Conservation (phyloP, 2,113 vertebrate species). For the Tragelaphus buxtoni region DNA sequence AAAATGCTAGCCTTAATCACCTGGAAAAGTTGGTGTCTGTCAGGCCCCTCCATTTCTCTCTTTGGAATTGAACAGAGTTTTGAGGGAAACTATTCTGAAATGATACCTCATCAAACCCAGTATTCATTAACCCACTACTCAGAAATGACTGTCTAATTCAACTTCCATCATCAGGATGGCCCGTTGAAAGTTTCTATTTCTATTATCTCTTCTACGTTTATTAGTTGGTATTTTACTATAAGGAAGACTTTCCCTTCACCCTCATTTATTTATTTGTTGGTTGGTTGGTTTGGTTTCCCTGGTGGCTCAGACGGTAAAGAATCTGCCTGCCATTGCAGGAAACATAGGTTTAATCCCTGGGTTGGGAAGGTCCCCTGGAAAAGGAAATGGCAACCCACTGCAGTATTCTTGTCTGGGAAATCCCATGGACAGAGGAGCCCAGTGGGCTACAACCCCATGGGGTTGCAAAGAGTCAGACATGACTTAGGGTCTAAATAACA, state of each 20-base stretch:
- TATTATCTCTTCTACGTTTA: background rate
- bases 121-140: too few species aligned
- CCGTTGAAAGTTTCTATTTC: background rate
- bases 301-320: background rate
- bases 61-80: background rate
- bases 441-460: background rate
- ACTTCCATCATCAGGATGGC: fast-evolving
- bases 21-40: background rate
- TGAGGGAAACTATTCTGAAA: background rate
- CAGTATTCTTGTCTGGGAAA: background rate
- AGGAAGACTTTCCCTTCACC: background rate
- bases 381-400: background rate
- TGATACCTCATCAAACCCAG: background rate
- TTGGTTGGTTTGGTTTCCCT: background rate
- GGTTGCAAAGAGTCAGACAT: background rate
- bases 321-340: background rate
- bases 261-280: background rate
- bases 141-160: background rate
- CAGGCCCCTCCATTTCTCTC: background rate
- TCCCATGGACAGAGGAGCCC: background rate
- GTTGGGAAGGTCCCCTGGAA: background rate
- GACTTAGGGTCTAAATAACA: background rate
- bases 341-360: background rate
- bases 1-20: background rate
- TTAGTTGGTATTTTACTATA: background rate